Percentiles rank a stretch among this genome's conserved stretches.
These are phyloP conservation scores for Okapia johnstoni DNA, from an alignment of 2,113 vertebrate species.

Conservation along the genomic window DNA sequence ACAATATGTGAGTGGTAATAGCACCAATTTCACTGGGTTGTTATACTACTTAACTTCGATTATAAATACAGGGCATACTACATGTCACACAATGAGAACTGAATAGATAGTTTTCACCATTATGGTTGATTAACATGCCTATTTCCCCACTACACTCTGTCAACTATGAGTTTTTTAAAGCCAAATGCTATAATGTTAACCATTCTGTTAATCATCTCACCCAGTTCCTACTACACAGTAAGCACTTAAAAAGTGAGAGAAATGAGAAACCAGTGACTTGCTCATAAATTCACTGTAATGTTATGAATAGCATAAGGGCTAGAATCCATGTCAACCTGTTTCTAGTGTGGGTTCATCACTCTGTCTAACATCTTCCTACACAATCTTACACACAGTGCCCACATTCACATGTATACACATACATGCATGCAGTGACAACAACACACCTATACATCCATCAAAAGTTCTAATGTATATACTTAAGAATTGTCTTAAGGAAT, in stretches of 20 bases:
- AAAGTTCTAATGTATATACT: neutral
- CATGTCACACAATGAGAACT: neutral
- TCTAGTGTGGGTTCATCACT: neutral
- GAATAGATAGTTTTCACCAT: neutral
- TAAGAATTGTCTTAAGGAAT: neutral
- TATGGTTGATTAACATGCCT: neutral
- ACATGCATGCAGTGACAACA: neutral
- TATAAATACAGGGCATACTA: neutral
- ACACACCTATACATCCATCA: neutral
- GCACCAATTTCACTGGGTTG: neutral
- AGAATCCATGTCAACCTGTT: neutral
- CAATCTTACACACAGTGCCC: neutral
- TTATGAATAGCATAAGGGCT: neutral
- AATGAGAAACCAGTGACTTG: neutral
- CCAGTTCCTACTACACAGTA: neutral
- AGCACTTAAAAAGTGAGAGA: neutral
- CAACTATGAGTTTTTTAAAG: neutral
- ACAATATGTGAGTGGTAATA: neutral
- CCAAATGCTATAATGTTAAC: neutral
- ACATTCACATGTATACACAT: neutral
- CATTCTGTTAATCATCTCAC: neutral
- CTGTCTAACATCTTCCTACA: neutral
- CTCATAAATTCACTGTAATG: neutral
- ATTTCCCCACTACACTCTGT: neutral
- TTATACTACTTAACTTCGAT: neutral